phyloP scores from a whole-genome alignment of 2,888 invertebrate species.

The Aquatica leii region DNA sequence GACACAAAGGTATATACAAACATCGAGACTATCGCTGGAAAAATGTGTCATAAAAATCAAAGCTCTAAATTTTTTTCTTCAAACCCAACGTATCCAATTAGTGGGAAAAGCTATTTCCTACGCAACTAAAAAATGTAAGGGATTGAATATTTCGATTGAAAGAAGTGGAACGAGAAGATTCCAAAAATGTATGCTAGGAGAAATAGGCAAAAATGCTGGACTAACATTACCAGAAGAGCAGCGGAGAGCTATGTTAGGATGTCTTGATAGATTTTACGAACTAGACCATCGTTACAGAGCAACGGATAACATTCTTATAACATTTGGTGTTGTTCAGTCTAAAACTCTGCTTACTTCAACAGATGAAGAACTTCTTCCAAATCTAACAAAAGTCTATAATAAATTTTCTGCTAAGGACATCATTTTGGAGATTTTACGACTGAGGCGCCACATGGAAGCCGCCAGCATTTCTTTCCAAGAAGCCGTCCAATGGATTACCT shows the following conservation, averaged over 20 bases:
- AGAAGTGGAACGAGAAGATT: background rate
- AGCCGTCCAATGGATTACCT: background rate
- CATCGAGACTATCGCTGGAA: no score
- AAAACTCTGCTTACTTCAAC: background rate
- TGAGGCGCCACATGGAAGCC: background rate
- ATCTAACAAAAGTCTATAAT: background rate
- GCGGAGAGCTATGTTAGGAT: background rate
- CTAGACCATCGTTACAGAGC: background rate
- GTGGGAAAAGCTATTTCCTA: background rate
- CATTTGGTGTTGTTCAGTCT: background rate
- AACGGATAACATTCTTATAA: background rate
- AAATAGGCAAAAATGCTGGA: background rate
- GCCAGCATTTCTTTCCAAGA: slow-evolving; percentile 1
- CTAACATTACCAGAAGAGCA: background rate
- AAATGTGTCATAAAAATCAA: background rate
- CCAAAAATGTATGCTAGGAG: background rate
- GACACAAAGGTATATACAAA: no score
- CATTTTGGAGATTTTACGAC: background rate
- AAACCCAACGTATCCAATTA: background rate
- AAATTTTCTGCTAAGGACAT: background rate
- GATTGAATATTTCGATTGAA: background rate
- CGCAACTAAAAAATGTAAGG: background rate
- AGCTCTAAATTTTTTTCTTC: background rate
- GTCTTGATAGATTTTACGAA: background rate
- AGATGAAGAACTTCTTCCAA: background rate